Evolutionary conservation across 2,113 vertebrate species (phyloP).

Genomic region (Isichthys henryi): DNA sequence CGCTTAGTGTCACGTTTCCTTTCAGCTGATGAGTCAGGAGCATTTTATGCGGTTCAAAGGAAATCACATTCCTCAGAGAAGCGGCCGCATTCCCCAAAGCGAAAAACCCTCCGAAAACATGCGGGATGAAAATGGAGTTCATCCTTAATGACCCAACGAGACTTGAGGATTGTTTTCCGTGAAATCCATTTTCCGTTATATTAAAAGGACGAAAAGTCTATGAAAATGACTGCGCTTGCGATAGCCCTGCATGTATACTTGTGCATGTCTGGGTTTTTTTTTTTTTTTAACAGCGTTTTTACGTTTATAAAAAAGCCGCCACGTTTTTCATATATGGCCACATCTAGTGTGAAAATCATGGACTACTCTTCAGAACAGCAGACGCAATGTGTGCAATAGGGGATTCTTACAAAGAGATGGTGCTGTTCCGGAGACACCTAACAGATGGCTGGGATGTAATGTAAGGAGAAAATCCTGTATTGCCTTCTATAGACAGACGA

Average conservation of each 20-base stretch:
- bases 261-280: neutral
- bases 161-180: constrained; percentile 21
- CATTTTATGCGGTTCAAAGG: constrained; percentile 19
- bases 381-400: neutral
- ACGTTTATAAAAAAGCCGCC: neutral
- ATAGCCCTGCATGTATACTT: neutral
- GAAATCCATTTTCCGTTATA: constrained; percentile 26
- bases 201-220: constrained; percentile 3
- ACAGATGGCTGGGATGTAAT: constrained; percentile 2
- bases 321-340: neutral
- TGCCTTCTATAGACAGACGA: neutral
- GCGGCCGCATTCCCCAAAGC: constrained; percentile 21
- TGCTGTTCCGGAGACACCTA: neutral
- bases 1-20: neutral
- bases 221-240: neutral
- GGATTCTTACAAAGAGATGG: neutral
- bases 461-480: neutral
- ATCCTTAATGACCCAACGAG: constrained; percentile 33
- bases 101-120: constrained; percentile 21
- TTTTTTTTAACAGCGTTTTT: neutral
- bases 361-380: neutral
- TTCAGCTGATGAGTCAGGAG: constrained; percentile 2
- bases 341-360: neutral
- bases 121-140: constrained; percentile 33
- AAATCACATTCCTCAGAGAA: constrained; percentile 6